Evolutionary conservation across 2,797 vertebrate species (phyloP).

Genomic region (Scomberomorus guttatus): DNA sequence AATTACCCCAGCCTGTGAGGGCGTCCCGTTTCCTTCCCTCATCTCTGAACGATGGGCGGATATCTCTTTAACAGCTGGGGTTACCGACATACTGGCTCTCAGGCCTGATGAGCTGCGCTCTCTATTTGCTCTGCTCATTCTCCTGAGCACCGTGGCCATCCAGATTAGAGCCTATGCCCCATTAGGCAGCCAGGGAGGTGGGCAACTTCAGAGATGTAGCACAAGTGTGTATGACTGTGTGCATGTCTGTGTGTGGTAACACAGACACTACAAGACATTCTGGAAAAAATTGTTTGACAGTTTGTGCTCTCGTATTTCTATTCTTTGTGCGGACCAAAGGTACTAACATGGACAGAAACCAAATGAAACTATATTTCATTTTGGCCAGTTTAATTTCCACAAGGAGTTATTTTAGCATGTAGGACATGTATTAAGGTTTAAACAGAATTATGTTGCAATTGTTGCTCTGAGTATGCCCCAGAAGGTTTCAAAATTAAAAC

Average conservation of each 20-base stretch:
- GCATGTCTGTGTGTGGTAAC: conserved; percentile 45
- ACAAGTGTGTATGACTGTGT: conserved; percentile 53
- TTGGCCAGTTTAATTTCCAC: background rate
- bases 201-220: conserved; percentile 59
- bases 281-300: conserved; percentile 9
- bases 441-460: conserved; percentile 4
- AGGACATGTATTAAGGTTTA: background rate
- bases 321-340: conserved; percentile 37
- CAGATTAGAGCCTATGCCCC: conserved; percentile 85
- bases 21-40: conserved; percentile 58
- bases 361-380: conserved; percentile 1
- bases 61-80: conserved; percentile 80
- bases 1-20: conserved; percentile 59
- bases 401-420: background rate
- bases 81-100: conserved; percentile 66
- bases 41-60: conserved; percentile 69
- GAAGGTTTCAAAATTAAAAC: too few relatives aligned
- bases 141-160: conserved; percentile 75
- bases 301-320: conserved; percentile 33
- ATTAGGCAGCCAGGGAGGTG: conserved; percentile 87
- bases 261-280: conserved; percentile 47
- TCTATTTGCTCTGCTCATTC: conserved; percentile 79
- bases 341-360: conserved; percentile 24
- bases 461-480: too few relatives aligned
- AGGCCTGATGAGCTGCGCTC: conserved; percentile 76